Conservation (phyloP, 2,113 vertebrate species). For the Lepus europaeus region DNA sequence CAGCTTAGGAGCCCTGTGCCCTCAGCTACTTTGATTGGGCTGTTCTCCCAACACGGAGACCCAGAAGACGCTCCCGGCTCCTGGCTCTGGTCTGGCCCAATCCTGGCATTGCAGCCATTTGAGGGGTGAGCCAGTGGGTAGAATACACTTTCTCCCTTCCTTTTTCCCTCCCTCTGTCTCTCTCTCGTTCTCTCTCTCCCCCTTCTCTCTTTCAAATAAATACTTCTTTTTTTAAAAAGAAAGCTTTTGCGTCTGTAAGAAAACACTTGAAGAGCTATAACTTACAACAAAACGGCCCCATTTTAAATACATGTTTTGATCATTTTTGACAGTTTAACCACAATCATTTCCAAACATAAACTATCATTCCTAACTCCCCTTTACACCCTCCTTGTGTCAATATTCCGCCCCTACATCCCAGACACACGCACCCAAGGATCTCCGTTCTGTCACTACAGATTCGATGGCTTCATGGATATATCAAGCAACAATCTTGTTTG, state of each 20-base stretch:
- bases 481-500: background rate
- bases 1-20: background rate
- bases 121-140: too few relatives aligned
- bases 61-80: too few relatives aligned
- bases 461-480: background rate
- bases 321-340: background rate
- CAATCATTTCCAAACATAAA: background rate
- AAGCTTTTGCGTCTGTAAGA: slow-evolving; percentile 26
- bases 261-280: background rate
- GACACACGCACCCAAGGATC: background rate
- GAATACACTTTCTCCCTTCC: background rate
- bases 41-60: background rate
- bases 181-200: background rate
- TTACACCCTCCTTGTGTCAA: background rate
- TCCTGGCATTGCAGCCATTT: too few relatives aligned
- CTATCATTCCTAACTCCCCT: background rate
- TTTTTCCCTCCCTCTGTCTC: background rate
- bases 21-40: background rate
- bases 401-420: background rate
- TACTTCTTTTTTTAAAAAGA: background rate
- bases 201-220: too few relatives aligned
- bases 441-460: background rate
- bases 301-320: background rate
- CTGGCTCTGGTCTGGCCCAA: too few relatives aligned
- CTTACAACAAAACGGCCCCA: background rate